These are phyloP conservation scores for Agelastica alni DNA, from an alignment of 2,888 invertebrate genomes.

Conservation along the genomic window DNA sequence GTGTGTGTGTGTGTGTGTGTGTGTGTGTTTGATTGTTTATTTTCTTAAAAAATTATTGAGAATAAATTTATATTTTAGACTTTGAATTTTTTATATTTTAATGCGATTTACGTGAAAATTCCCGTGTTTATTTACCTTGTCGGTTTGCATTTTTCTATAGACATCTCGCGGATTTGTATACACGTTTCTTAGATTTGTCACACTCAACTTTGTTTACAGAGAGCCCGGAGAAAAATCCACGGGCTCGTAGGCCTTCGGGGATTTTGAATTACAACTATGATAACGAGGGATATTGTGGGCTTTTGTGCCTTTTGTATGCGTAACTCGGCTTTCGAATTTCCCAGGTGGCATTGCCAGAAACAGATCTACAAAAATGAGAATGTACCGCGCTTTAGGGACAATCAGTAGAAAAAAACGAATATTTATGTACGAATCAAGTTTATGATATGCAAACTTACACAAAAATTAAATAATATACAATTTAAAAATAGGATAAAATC, in stretches of 20 bases:
- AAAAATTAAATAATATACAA: no score
- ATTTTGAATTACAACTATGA: conserved; percentile 30
- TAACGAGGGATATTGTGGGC: conserved; percentile 32
- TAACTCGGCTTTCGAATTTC: conserved; percentile 35
- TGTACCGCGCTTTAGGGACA: not conserved
- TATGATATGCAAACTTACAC: no score
- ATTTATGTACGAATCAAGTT: no score
- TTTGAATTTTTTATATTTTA: no score
- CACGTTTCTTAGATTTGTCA: not conserved
- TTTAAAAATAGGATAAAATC: no score
- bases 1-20: no score
- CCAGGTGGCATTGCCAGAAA: conserved; percentile 37
- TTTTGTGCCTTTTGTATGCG: conserved; percentile 19
- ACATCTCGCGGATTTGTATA: not conserved
- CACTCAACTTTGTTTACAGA: conserved; percentile 27
- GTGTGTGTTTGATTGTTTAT: no score
- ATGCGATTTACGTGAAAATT: no score
- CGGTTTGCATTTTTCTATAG: not conserved
- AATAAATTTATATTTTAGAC: no score
- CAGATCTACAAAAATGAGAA: conserved; percentile 32
- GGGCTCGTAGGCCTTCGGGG: conserved; percentile 18
- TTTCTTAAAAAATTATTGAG: no score
- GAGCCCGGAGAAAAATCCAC: conserved; percentile 32
- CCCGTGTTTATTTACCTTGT: no score
- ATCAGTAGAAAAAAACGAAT: conserved; percentile 4